Percentiles rank a stretch among this genome's conserved stretches.
Evolutionary conservation across 35 echinoderm and acorn worm genomes (phyloP).

Genomic region (Eucidaris tribuloides): DNA sequence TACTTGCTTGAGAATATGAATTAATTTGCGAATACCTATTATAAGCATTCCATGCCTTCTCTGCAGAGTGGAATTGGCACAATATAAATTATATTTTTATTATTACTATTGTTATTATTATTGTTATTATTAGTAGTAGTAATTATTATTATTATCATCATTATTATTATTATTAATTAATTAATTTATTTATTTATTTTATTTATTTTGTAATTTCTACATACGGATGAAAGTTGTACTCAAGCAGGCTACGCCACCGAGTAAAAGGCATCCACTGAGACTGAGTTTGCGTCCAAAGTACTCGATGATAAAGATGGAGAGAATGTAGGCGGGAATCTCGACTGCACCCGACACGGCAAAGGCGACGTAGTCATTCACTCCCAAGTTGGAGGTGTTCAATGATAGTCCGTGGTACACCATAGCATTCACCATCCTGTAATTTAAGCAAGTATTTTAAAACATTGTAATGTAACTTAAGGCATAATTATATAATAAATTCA

Average conservation of each 20-base stretch:
- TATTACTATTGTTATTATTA: background rate
- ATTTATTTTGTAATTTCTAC: background rate
- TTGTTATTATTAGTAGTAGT: too few species aligned
- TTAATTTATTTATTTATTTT: background rate
- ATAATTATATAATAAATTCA: too few species aligned
- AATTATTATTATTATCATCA: background rate
- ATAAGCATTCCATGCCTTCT: background rate
- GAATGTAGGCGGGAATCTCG: constrained; percentile 58
- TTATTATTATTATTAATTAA: background rate
- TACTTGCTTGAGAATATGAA: too few species aligned
- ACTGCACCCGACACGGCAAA: constrained; percentile 59
- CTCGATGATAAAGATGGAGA: constrained; percentile 30
- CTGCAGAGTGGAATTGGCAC: background rate
- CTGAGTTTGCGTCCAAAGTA: constrained; percentile 18
- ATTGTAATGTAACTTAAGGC: too few species aligned
- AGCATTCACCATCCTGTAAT: constrained; percentile 39
- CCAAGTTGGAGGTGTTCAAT: constrained; percentile 48
- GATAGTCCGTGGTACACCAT: constrained; percentile 70
- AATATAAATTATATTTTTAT: background rate
- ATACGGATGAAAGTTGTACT: constrained; percentile 40
- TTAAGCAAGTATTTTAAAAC: too few species aligned
- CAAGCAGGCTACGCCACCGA: constrained; percentile 56
- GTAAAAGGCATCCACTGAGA: background rate
- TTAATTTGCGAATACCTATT: background rate
- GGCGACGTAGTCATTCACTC: constrained; percentile 46